A percentile compares a stretch with the other conserved stretches of the same genome.
phyloP scores from a whole-genome alignment of 1,140 invertebrate genomes.

The Campoletis sonorensis region DNA sequence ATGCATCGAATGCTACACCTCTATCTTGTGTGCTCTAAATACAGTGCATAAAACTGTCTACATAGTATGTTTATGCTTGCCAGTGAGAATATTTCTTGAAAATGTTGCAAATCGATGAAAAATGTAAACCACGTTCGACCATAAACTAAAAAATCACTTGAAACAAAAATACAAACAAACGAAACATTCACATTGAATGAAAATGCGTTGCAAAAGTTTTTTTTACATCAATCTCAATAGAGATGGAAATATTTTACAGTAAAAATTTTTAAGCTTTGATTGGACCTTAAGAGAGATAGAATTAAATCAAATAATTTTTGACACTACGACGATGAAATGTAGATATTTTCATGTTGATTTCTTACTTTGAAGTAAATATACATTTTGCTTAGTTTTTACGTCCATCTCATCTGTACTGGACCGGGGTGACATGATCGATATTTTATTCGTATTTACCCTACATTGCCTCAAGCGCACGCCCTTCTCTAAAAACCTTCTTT shows the following conservation, averaged over 20 bases:
- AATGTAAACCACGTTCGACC: not conserved
- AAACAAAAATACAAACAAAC: not conserved
- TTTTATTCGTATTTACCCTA: constrained; percentile 67
- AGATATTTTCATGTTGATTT: not conserved
- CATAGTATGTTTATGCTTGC: not conserved
- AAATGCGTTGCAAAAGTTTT: no score
- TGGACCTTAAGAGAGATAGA: not conserved
- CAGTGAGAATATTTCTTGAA: not conserved
- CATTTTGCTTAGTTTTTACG: not conserved
- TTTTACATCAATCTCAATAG: no score
- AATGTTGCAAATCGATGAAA: not conserved
- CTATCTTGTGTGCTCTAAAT: constrained; percentile 7
- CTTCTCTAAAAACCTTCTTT: not conserved
- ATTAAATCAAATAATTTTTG: not conserved
- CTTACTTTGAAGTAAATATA: not conserved
- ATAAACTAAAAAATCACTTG: not conserved
- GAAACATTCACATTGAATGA: no score
- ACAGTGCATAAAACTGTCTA: not conserved
- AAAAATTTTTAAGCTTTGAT: no score
- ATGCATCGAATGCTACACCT: not conserved
- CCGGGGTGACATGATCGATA: constrained; percentile 61
- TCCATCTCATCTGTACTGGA: not conserved
- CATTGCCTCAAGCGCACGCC: constrained; percentile 51
- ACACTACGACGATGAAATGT: not conserved
- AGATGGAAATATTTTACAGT: no score